phyloP scores from a whole-genome alignment of 2,888 invertebrate genomes.

The Psylliodes chrysocephalus region DNA sequence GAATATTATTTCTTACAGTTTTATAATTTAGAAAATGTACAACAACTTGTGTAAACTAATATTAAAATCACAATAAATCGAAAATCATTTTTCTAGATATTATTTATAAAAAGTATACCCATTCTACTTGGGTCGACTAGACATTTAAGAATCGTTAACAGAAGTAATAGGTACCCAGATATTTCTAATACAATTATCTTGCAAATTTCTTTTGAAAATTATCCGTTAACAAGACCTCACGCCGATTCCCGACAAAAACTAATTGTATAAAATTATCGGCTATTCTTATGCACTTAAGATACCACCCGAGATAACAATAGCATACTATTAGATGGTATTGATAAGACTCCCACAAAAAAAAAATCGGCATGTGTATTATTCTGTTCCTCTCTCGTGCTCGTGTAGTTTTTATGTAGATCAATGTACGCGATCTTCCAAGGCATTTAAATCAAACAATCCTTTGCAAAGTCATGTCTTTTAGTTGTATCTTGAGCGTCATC shows the following conservation, averaged over 20 bases:
- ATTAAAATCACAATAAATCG: no score
- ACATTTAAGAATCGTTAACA: no score
- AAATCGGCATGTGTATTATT: conserved; percentile 30
- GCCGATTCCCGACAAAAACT: conserved; percentile 18
- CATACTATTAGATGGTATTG: conserved; percentile 14
- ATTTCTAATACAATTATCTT: no score
- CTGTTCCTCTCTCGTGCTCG: conserved; percentile 23
- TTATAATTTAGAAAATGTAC: no score
- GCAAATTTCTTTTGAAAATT: not conserved
- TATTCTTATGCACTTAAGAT: conserved; percentile 21
- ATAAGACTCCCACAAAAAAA: conserved; percentile 10
- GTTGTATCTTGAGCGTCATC: conserved; percentile 30
- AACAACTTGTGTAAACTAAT: no score
- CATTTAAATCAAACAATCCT: conserved; percentile 34
- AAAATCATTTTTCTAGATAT: no score
- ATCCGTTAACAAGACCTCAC: conserved; percentile 19
- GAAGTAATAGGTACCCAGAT: no score
- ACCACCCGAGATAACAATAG: conserved; percentile 12
- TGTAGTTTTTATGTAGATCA: conserved; percentile 25
- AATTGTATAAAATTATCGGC: conserved; percentile 20
- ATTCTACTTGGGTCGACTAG: no score
- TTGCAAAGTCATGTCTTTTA: conserved; percentile 30
- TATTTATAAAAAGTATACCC: no score
- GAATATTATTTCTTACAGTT: no score
- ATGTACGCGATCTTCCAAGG: conserved; percentile 26